Base-by-base conservation (phyloP, 2,888 invertebrate species). In the Caradrina clavipalpis region DNA sequence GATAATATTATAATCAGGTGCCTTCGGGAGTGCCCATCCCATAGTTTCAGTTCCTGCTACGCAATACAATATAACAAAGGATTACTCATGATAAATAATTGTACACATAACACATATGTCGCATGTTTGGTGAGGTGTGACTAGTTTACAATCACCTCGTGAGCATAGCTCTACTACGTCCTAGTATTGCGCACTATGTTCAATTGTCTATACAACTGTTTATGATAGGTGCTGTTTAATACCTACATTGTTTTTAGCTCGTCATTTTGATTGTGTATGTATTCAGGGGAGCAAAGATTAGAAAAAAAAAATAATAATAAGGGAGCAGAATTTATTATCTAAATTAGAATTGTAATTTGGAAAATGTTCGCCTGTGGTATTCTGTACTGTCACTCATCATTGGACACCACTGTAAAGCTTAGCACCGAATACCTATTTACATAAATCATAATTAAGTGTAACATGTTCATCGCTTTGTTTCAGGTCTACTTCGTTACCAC, bases 1-100 rank as follows among this genome's bases (percentile, higher is more conserved):
- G 87, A 87, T 91, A 91, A 92, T 92, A 69, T 55, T 71, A 74
- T 71, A 71, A 72, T 58, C 88, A 88, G 84, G 75, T 83, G 79
- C 87, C 89, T 82, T 74, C 66, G 87, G 85, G 90, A 60, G 61
- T 59, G 75, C 35, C 61, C 8, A 59, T n/a, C 35, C 42, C 63
- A 58, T 68, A 68, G 55, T 35, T 19, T 70, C 67, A 69, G 51
- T 56, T 65, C 59, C 42, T 61, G 53, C 59, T 83, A 73, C 66
- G 65, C 67, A 65, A 55, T 62, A 69, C 69, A 61, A 47, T 17
- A 17, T 35, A 67, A 74, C 60, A 70, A 78, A 69, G 60, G 47
- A 69, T 69, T 56, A 66, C 68, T 53, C 50, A 65, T 17, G 3
- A 45, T 65, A 57, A 73, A 69, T 73, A 69, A 75, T 78, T 56